Evolutionary conservation across 2,797 vertebrate species (phyloP), one percentile per base, ranked within the genome.

Genomic region (Nannoperca obscura): DNA sequence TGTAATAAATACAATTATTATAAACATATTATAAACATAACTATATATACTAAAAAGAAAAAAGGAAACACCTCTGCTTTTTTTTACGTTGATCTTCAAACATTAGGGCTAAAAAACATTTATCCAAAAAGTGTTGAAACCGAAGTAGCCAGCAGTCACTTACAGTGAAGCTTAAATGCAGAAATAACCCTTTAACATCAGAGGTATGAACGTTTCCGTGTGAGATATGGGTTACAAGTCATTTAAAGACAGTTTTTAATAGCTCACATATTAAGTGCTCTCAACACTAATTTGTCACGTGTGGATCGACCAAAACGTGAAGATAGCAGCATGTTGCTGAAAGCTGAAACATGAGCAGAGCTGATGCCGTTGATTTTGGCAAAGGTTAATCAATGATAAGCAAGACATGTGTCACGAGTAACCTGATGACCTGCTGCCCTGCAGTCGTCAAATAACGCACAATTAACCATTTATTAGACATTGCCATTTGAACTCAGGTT

Each of bases 291-390:
- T 70, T 74, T 46, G 74, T 71, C 86, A 83, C 71, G 34, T 83
- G 88, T 74, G 2, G 15, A 60, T 70, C 19, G 55, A 68, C 13
- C 1, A 58, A 79, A 86, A 86, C 30, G 11, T 75, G 63, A 74
- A 38, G 69, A 67, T 34, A 61, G 73, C 53, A 52, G 68, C 70
- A 27, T 55, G 76, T 52, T 52, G 61, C 46, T 50, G 58, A 69
- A 50, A 69, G 38, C 53, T 82, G 88, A 92, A 90, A 89, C 24
- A 14, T 75, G 85, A 91, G 80, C 42, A 81, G 63, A 53, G 75
- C 71, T 64, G 76, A 67, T 2, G 19, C 2, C 17, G 8, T 42
- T 40, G 47, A 69, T 70, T 44, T 24, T 74, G 49, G 65, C 68
- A 53, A 83, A 76, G 71, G 78, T 82, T 82, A 85, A 77, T 77